A percentile compares a stretch with the other conserved stretches of the same genome.
Evolutionary conservation across 1,140 invertebrate species (phyloP).

Genomic region (Tetragonula clypearis): DNA sequence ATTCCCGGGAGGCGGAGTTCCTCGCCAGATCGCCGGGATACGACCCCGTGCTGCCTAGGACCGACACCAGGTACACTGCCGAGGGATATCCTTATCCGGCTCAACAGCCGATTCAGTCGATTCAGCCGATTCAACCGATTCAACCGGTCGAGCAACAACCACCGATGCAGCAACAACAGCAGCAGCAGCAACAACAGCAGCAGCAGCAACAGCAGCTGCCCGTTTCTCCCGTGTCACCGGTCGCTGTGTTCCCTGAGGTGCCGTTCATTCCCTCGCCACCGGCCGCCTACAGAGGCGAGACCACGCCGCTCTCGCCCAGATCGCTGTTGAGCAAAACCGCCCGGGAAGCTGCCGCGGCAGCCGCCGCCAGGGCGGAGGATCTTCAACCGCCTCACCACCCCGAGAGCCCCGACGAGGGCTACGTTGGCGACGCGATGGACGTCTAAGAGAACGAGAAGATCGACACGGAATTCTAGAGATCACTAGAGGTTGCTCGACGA

Average conservation of each 20-base stretch:
- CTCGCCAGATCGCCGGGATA: constrained; percentile 82
- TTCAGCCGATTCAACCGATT: constrained; percentile 66
- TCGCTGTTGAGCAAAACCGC: constrained; percentile 74
- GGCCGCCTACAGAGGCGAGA: constrained; percentile 77
- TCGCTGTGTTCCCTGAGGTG: constrained; percentile 80
- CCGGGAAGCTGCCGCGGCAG: constrained; percentile 70
- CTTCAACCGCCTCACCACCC: constrained; percentile 82
- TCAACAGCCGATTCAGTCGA: constrained; percentile 72
- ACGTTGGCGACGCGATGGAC: constrained; percentile 88
- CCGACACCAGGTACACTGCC: constrained; percentile 88
- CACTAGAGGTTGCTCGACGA: not conserved
- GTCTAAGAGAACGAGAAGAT: constrained; percentile 69
- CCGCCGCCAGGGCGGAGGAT: constrained; percentile 66
- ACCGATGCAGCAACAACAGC: constrained; percentile 30
- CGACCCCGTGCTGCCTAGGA: constrained; percentile 69
- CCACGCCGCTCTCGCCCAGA: constrained; percentile 73
- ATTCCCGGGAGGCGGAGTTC: constrained; percentile 87
- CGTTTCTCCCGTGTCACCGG: constrained; percentile 71
- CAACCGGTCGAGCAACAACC: constrained; percentile 70
- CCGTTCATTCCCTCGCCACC: constrained; percentile 88
- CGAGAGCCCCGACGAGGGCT: constrained; percentile 93
- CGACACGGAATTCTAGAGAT: not conserved
- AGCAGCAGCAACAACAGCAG: constrained; percentile 6
- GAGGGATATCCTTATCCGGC: constrained; percentile 87
- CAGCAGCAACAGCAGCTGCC: constrained; percentile 69